Conservation (phyloP, 2,888 invertebrate genomes). For the Adineta ricciae region DNA sequence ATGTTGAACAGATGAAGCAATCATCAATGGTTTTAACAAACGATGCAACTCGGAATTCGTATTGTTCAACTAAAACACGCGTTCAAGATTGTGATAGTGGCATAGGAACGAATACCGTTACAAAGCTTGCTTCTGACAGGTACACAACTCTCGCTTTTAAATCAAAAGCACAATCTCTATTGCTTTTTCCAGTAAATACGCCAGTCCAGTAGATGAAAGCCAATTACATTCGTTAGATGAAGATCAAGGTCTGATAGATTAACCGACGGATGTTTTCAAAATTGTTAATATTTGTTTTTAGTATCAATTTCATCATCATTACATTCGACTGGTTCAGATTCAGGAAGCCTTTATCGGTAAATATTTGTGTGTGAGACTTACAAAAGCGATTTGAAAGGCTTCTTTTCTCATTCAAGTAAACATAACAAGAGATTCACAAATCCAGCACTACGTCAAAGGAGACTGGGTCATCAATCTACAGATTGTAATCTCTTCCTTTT, state of each 20-base stretch:
- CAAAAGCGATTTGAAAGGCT: too few relatives aligned
- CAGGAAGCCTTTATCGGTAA: background rate
- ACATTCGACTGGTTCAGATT: background rate
- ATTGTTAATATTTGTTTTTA: background rate
- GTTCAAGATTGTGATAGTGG: background rate
- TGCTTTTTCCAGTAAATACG: background rate
- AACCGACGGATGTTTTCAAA: background rate
- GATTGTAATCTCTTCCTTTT: background rate
- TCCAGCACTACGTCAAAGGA: background rate
- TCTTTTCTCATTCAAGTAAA: background rate
- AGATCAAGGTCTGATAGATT: background rate
- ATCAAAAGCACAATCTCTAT: background rate
- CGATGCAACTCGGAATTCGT: background rate
- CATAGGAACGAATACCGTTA: background rate
- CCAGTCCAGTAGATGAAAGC: background rate
- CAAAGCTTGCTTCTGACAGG: background rate
- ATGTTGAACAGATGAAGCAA: background rate
- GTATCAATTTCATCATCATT: background rate
- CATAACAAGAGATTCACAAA: background rate
- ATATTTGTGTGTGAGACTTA: background rate
- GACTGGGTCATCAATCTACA: background rate
- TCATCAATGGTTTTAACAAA: background rate
- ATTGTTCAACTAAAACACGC: background rate
- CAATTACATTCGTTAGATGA: background rate
- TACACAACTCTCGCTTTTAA: background rate